Evolutionary conservation across 2,797 vertebrate genomes (phyloP).

Genomic region (Momotus momota): DNA sequence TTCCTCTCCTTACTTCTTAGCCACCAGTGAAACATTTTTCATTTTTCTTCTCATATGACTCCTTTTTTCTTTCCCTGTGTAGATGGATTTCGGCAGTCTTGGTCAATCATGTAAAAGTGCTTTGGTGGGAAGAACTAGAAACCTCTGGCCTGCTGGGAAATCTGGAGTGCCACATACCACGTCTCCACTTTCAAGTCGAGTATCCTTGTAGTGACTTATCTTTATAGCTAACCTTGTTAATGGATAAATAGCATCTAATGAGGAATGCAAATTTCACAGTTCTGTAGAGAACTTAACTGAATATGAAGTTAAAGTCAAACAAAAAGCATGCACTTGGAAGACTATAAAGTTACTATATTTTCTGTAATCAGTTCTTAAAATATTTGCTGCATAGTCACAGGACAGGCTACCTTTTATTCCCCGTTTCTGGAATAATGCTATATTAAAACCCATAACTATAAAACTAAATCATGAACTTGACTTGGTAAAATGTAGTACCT

Average conservation of each 20-base stretch:
- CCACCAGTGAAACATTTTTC: background rate
- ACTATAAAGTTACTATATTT: background rate
- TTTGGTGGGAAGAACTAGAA: slow-evolving; percentile 10
- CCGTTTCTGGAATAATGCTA: background rate
- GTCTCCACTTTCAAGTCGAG: background rate
- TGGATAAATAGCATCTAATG: background rate
- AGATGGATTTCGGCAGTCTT: background rate
- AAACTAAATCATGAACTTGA: background rate
- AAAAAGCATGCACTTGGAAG: background rate
- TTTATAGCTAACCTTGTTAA: slow-evolving; percentile 3
- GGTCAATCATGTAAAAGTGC: background rate
- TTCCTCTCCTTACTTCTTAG: background rate
- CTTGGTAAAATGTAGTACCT: background rate
- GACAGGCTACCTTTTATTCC: background rate
- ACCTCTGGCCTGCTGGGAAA: background rate
- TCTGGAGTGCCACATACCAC: background rate
- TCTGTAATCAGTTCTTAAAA: background rate
- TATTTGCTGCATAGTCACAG: background rate
- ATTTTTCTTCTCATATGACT: background rate
- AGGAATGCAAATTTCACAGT: background rate
- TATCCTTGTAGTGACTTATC: background rate
- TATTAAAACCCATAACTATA: background rate
- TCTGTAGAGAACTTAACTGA: background rate
- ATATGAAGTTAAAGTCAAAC: background rate
- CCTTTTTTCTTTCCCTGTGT: background rate